phyloP scores from a whole-genome alignment of 2,888 invertebrate species.

The Agrochola macilenta region DNA sequence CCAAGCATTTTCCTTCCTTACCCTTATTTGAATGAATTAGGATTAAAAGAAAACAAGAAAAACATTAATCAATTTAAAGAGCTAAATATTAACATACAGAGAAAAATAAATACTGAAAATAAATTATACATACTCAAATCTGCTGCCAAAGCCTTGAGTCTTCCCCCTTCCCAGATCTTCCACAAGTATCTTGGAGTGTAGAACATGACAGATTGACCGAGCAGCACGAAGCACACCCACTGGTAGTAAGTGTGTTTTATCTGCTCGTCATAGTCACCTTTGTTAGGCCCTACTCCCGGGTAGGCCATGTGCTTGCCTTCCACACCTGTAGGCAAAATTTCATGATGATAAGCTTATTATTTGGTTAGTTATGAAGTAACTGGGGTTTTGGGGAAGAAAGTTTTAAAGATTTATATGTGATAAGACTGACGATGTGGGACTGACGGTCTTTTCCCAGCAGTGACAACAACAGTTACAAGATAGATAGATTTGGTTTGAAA shows the following conservation, averaged over 20 bases:
- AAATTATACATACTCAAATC: constrained; percentile 87
- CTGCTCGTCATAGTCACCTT: constrained; percentile 84
- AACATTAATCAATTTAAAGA: background rate
- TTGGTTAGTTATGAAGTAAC: background rate
- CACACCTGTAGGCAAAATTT: constrained; percentile 74
- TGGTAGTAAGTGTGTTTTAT: constrained; percentile 92
- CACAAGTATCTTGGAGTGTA: constrained; percentile 93
- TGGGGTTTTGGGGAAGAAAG: background rate
- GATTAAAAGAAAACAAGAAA: background rate
- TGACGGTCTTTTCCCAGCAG: too few species aligned
- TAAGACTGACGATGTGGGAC: too few species aligned
- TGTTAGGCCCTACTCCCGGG: constrained; percentile 87
- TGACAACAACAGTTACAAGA: too few species aligned
- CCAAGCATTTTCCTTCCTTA: background rate
- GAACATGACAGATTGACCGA: constrained; percentile 92
- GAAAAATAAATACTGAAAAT: background rate
- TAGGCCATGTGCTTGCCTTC: constrained; percentile 88
- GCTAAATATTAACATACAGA: too few species aligned
- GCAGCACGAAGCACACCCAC: constrained; percentile 93
- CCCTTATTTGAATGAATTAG: background rate
- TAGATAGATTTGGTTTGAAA: too few species aligned
- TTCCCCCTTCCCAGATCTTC: constrained; percentile 93
- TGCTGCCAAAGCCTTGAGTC: constrained; percentile 90
- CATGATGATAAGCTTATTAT: background rate
- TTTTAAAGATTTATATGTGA: background rate